Percentiles rank a stretch among this genome's conserved stretches.
phyloP scores from a whole-genome alignment of 2,888 invertebrate genomes.

The Hetaerina titia region DNA sequence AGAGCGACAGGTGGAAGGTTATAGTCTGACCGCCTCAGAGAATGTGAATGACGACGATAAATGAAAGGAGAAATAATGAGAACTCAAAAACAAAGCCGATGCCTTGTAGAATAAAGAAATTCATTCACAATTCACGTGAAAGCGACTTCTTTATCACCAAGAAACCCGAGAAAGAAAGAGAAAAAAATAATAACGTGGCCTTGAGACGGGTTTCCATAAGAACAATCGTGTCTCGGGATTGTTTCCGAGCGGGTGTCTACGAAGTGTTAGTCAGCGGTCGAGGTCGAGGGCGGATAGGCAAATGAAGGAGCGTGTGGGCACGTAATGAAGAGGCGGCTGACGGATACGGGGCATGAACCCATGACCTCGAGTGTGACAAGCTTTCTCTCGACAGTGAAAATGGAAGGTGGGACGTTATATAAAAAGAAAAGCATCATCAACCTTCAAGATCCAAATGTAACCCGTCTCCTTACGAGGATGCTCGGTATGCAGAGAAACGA shows the following conservation, averaged over 20 bases:
- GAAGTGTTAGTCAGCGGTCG: background rate
- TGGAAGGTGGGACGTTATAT: background rate
- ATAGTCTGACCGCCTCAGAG: too few relatives aligned
- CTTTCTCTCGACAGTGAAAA: background rate
- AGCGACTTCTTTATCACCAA: background rate
- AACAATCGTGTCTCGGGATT: background rate
- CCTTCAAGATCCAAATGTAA: background rate
- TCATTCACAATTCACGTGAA: background rate
- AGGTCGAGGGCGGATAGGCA: background rate
- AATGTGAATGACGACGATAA: too few relatives aligned
- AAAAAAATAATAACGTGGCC: background rate
- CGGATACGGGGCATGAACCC: constrained; percentile 5
- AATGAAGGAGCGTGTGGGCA: background rate
- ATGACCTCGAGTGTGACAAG: background rate
- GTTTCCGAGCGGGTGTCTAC: background rate
- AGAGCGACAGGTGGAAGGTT: too few relatives aligned
- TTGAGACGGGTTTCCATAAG: background rate
- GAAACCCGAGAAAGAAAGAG: background rate
- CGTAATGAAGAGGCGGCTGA: background rate
- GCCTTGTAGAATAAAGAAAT: background rate
- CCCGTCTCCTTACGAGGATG: background rate
- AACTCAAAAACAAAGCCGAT: background rate
- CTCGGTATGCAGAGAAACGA: background rate
- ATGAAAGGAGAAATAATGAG: background rate
- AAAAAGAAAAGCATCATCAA: background rate